These are phyloP conservation scores for Microplitis demolitor DNA, from an alignment of 1,140 invertebrate genomes.

Conservation along the genomic window DNA sequence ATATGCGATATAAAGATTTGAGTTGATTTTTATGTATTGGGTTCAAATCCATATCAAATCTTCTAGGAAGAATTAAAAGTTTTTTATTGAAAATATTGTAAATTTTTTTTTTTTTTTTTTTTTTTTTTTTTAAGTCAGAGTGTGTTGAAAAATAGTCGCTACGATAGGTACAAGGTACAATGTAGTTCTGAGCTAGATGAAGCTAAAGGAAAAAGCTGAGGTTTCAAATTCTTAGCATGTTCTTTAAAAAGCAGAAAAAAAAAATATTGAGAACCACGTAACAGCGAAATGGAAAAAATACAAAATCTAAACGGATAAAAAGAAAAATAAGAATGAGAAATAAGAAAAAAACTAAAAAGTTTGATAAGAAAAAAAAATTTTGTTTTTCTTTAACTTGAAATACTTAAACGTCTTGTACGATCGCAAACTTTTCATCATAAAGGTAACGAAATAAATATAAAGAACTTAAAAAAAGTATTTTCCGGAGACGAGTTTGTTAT, in stretches of 20 bases:
- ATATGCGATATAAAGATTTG: no score
- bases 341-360: neutral
- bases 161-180: constrained; percentile 23
- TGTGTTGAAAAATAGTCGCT: constrained; percentile 20
- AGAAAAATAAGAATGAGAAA: neutral
- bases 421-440: neutral
- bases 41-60: neutral
- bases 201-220: constrained; percentile 10
- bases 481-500: constrained; percentile 2
- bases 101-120: neutral
- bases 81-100: neutral
- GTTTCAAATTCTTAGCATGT: constrained; percentile 20
- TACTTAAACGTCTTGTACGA: neutral
- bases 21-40: no score
- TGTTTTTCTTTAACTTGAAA: neutral
- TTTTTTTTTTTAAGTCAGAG: neutral
- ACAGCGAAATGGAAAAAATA: neutral
- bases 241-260: constrained; percentile 1
- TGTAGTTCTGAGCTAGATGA: neutral
- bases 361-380: neutral
- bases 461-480: constrained; percentile 11
- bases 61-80: neutral
- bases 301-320: neutral
- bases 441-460: constrained; percentile 27
- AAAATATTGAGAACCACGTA: neutral